These are phyloP conservation scores for Empidonax traillii DNA, from an alignment of 2,113 vertebrate genomes.

Conservation along the genomic window DNA sequence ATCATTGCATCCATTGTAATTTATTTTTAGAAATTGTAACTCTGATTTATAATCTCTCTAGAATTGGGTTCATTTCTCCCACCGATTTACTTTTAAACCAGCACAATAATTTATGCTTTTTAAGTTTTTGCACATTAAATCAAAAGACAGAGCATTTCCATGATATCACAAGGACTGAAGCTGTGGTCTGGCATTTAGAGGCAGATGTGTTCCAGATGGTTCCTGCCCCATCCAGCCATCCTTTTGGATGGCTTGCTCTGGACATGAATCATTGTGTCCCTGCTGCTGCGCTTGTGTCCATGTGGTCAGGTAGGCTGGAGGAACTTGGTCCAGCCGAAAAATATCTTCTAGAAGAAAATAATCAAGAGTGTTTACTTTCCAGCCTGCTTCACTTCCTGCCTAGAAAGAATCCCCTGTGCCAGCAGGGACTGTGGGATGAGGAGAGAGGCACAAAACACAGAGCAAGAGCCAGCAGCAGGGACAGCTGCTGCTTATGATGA, in stretches of 20 bases:
- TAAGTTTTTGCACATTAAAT: constrained; percentile 47
- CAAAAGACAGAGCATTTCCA: constrained; percentile 6
- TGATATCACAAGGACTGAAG: background rate
- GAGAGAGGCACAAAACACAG: background rate
- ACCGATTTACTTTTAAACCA: no score
- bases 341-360: background rate
- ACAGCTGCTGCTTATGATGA: background rate
- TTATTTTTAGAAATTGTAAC: no score
- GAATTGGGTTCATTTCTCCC: no score
- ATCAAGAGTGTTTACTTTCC: background rate
- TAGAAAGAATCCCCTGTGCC: background rate
- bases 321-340: background rate
- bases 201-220: background rate
- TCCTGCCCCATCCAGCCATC: background rate
- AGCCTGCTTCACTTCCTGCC: background rate
- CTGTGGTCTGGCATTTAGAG: background rate
- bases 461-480: background rate
- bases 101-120: background rate
- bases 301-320: background rate
- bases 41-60: no score
- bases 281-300: background rate
- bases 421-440: rapidly evolving
- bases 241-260: background rate
- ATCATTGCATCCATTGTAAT: no score
- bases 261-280: rapidly evolving